phyloP scores from a whole-genome alignment of 2,888 invertebrate genomes.

The Leptinotarsa peninsularis region DNA sequence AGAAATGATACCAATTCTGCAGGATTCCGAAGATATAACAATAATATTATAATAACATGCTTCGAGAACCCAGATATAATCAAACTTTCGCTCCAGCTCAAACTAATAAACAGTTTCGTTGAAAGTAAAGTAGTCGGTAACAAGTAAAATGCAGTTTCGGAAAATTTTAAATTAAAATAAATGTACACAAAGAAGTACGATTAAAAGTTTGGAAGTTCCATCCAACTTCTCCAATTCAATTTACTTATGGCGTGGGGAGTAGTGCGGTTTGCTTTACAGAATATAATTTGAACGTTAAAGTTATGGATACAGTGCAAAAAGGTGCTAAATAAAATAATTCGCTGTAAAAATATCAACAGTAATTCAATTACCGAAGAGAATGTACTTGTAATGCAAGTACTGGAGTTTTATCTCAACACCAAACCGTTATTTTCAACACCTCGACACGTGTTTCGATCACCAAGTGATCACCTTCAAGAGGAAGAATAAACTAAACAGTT shows the following conservation, averaged over 20 bases:
- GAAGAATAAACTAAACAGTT: no score
- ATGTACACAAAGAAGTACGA: conserved; percentile 15
- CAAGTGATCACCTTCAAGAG: no score
- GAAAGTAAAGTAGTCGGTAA: conserved; percentile 1
- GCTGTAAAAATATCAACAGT: no score
- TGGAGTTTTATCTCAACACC: no score
- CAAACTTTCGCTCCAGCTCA: conserved; percentile 3
- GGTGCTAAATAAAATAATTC: no score
- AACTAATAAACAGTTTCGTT: conserved; percentile 14
- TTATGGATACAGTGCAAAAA: not conserved
- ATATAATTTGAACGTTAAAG: not conserved
- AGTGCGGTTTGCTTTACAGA: not conserved
- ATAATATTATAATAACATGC: not conserved
- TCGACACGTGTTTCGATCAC: no score
- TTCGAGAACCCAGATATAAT: not conserved
- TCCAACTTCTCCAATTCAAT: conserved; percentile 12
- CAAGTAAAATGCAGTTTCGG: conserved; percentile 15
- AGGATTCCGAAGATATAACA: no score
- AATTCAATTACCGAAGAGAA: not conserved
- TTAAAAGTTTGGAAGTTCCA: conserved; percentile 24
- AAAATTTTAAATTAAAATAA: conserved; percentile 26
- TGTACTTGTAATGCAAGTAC: no score
- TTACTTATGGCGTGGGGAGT: not conserved
- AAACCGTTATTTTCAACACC: no score
- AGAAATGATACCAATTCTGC: no score